Evolutionary conservation across 2,113 vertebrate species (phyloP), one percentile per base, ranked within the genome.

Genomic region (Megaptera novaeangliae): DNA sequence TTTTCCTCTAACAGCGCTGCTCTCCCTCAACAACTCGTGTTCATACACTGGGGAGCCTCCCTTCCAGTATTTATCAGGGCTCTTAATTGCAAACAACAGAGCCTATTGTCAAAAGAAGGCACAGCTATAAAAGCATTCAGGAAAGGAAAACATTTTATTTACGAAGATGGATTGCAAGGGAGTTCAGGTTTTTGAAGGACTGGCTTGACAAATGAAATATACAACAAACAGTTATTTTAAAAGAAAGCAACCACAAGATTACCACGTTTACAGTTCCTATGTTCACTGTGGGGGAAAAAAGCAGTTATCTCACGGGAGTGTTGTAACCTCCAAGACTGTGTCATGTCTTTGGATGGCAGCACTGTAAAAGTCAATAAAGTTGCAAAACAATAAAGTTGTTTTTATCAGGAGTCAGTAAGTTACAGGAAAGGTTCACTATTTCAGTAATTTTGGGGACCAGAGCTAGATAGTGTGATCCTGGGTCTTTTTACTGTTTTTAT

Each of bases 101-200:
- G 7, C 9, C 41, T 80, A 23, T 75, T 87, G 68, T 93, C n/a
- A 87, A 91, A 93, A 96, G 85, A 91, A 95, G 72, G 57, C 44
- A 71, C 20, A 78, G 34, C 91, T 63, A 57, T 29, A 59, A 57
- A 82, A 91, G 39, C 20, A 34, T 77, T 95, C 74, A 49, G 52
- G 57, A 84, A 72, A 91, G 69, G 52, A 78, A 86, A 80, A 83
- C 25, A 25, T 66, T 91, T 90, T 34, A 11, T 71, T 44, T 80
- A 41, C 13, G 57, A 57, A 91, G 46, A 34, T 87, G n/a, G 41
- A 74, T 78, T 78, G 1, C 23, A 88, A 69, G 41, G 80, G 34
- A 59, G 39, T 36, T 39, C 41, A 71, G 44, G 36, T 15, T 96
- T 89, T 63, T 75, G 55, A 91, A 91, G 63, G 71, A 83, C 55